Base-by-base conservation (phyloP, 2,113 vertebrate species). In the Pterocles gutturalis region DNA sequence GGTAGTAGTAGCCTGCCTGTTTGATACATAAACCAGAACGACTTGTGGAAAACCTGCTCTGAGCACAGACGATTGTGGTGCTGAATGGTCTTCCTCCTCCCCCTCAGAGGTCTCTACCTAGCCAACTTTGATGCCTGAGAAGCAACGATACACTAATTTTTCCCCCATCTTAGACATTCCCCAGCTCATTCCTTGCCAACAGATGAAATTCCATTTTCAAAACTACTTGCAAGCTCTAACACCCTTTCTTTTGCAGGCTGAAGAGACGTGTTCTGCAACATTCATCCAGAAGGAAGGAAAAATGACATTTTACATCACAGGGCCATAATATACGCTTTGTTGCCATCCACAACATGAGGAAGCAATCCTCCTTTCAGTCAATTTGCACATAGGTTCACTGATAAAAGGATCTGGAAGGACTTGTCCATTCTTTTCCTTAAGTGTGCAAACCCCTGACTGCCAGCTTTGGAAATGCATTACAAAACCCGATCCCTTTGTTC, bases 401-500 rank as follows among this genome's bases (percentile, higher is more conserved):
- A 70, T 19, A 72, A 73, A 64, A 62, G 8, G 3, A n/a, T 83
- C 29, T 55, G 45, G 54, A 87, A 93, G 34, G 26, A 70, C 20
- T 70, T 28, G 46, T 7, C 2, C 1, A 41, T 77, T 92, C 38
- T 88, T 80, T 20, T 33, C 41, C 66, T 57, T 33, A 80, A 48
- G 18, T 6, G 18, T 83, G 67, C 34, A 86, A 90, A 25, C 11
- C 18, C 17, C 11, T 5, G 6, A 46, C 55, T 90, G 71, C 29
- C 67, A 81, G 62, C 49, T 92, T 73, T 71, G 60, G 76, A 83
- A 94, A 87, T 11, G 15, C 48, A 20, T 81, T 78, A 71, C 36
- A 90, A 70, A 95, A 73, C 28, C 43, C 1, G 3, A 81, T 62
- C 19, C 28, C 22, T 96, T 93, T 92, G 89, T 87, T 93, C 89